A percentile compares a stretch with the other conserved stretches of the same genome.
Evolutionary conservation across 1,140 invertebrate species (phyloP).

Genomic region (Trichonephila inaurata): DNA sequence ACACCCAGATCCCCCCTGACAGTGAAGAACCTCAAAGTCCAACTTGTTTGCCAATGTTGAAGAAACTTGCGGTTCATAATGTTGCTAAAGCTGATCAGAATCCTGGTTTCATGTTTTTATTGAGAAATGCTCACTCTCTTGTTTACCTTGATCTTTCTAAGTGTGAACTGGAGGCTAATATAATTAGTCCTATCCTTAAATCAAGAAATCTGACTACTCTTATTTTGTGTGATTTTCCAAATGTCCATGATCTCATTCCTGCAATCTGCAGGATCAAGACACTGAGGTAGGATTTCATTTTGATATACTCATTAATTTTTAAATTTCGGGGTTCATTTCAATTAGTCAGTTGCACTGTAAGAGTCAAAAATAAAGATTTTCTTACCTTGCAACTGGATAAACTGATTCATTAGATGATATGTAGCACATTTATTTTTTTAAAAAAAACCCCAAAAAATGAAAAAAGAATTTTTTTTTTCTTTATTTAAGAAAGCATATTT

Average conservation of each 20-base stretch:
- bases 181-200: slow-evolving; percentile 81
- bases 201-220: slow-evolving; percentile 86
- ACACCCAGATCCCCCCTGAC: neutral
- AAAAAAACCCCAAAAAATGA: too few relatives aligned
- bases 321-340: neutral
- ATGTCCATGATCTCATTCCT: slow-evolving; percentile 82
- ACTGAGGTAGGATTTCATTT: slow-evolving; percentile 80
- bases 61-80: slow-evolving; percentile 53
- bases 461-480: too few relatives aligned
- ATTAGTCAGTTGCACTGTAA: neutral
- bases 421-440: too few relatives aligned
- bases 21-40: neutral
- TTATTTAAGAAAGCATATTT: too few relatives aligned
- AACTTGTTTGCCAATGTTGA: slow-evolving; percentile 44
- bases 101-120: slow-evolving; percentile 83
- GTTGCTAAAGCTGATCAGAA: slow-evolving; percentile 78
- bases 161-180: slow-evolving; percentile 83
- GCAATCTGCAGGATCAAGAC: slow-evolving; percentile 84
- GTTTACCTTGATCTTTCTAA: slow-evolving; percentile 90
- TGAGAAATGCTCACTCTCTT: slow-evolving; percentile 84
- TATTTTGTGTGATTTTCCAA: slow-evolving; percentile 87
- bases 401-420: too few relatives aligned
- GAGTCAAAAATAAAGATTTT: neutral
- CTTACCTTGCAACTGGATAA: too few relatives aligned
- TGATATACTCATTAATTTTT: too few relatives aligned